Evolutionary conservation across 2,113 vertebrate genomes (phyloP), one percentile per base, ranked within the genome.

Genomic region (Rhabdornis inornatus): DNA sequence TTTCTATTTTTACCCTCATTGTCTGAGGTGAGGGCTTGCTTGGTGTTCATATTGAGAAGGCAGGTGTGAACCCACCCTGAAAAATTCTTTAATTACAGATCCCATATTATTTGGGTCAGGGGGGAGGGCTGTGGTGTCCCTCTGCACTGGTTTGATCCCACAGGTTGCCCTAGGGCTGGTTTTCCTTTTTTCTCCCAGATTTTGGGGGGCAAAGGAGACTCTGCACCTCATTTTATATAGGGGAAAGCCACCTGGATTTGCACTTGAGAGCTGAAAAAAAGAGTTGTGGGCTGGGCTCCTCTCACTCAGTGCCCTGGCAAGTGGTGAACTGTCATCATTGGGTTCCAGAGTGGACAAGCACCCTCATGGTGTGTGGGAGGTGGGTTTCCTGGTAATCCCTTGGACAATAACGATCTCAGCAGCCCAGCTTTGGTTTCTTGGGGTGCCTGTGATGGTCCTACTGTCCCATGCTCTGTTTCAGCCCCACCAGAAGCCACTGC

Each of bases 1-100:
- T 83, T 65, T 83, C 39, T 65, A 17, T 35, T 64, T 30, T 47
- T 8, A 1, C 53, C 37, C 23, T 83, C 27, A 5, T 1, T 7
- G 7, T 25, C 13, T 70, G 66, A 66, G 61, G 4, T 35, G 27
- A 77, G 40, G 57, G 17, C 24, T 44, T 57, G 4, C 37, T 61
- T 0, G 0, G 19, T 5, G 3, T 49, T 61, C 9, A 3, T 50
- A 61, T 22, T 22, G 6, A 76, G n/a, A 14, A 47, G 68, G 40
- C 11, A 65, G 63, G 17, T 53, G 89, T 76, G 69, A 82, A 74
- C 15, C 39, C 11, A 23, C 24, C 40, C 47, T 1, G 1, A 61
- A 83, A 85, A 11, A 37, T 83, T 3, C 0, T 61, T 87, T 88
- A n/a, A 83, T 93, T 87, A 33, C 49, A 79, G 20, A 72, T 21